Conservation (phyloP, 2,797 vertebrate genomes). For the Urocyon cinereoargenteus region DNA sequence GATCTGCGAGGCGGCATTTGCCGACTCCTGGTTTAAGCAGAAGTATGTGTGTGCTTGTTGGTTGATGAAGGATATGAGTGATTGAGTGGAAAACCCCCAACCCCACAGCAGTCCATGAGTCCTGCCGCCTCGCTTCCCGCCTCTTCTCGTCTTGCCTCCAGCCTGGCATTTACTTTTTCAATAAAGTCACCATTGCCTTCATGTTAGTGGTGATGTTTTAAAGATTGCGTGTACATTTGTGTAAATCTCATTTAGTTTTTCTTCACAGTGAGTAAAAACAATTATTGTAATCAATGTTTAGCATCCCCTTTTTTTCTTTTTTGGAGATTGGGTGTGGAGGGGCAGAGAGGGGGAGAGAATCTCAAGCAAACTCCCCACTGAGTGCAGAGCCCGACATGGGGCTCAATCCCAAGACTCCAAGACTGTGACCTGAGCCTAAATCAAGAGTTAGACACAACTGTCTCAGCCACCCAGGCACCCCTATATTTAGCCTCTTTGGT, state of each 20-base stretch:
- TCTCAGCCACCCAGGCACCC: background rate
- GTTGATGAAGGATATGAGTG: background rate
- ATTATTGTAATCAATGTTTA: background rate
- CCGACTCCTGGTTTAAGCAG: background rate
- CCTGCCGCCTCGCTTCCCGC: fast-evolving
- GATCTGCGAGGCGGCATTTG: background rate
- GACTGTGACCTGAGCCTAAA: background rate
- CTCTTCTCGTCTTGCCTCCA: background rate
- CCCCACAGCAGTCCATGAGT: too few species aligned
- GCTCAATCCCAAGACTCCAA: background rate
- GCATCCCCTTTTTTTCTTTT: background rate
- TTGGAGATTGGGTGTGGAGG: background rate
- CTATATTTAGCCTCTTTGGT: background rate
- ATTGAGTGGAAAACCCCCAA: background rate
- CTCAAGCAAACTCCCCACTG: background rate
- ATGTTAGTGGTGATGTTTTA: background rate
- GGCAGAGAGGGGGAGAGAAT: background rate
- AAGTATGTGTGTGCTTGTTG: fast-evolving
- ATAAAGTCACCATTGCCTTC: background rate
- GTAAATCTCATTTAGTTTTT: conserved; percentile 21
- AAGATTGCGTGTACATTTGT: background rate
- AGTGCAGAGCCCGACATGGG: background rate
- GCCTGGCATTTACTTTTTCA: background rate
- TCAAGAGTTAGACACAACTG: background rate
- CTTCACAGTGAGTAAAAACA: conserved; percentile 11